Evolutionary conservation across 2,113 vertebrate species (phyloP).

Genomic region (Colius striatus): DNA sequence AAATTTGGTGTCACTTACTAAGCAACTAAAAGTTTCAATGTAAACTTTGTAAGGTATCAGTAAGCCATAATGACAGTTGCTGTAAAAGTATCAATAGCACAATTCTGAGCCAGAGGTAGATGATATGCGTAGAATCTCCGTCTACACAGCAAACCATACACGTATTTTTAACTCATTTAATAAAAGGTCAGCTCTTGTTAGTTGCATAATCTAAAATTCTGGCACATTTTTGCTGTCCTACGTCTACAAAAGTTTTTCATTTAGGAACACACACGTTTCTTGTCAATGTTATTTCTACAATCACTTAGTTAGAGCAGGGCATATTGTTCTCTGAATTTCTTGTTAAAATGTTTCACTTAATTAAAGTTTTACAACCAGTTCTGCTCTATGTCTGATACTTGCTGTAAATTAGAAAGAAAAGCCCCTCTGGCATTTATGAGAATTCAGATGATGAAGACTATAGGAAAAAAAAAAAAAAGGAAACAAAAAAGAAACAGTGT

Average conservation of each 20-base stretch:
- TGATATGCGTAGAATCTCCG: not conserved
- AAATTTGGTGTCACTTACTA: slow-evolving; percentile 33
- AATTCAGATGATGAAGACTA: slow-evolving; percentile 33
- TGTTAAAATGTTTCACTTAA: slow-evolving; percentile 80
- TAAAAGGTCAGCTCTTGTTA: not conserved
- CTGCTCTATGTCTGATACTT: slow-evolving; percentile 74
- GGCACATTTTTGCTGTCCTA: slow-evolving; percentile 35
- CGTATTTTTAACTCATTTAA: slow-evolving; percentile 22
- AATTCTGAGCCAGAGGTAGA: not conserved
- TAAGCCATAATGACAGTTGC: not conserved
- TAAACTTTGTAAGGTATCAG: not conserved
- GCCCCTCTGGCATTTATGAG: slow-evolving; percentile 42
- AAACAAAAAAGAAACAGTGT: not conserved
- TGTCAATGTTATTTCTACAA: slow-evolving; percentile 71
- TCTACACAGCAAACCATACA: not conserved
- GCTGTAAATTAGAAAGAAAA: slow-evolving; percentile 53
- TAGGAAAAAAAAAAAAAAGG: not conserved
- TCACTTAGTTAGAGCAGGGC: slow-evolving; percentile 69
- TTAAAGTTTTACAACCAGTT: slow-evolving; percentile 80
- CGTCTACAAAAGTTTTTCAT: slow-evolving; percentile 47
- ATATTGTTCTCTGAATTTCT: slow-evolving; percentile 80
- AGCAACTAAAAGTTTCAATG: not conserved
- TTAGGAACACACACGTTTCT: slow-evolving; percentile 74
- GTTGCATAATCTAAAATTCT: slow-evolving; percentile 51
- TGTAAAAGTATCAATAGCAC: not conserved